Evolutionary conservation across 2,113 vertebrate genomes (phyloP).

Genomic region (Nesoenas mayeri): DNA sequence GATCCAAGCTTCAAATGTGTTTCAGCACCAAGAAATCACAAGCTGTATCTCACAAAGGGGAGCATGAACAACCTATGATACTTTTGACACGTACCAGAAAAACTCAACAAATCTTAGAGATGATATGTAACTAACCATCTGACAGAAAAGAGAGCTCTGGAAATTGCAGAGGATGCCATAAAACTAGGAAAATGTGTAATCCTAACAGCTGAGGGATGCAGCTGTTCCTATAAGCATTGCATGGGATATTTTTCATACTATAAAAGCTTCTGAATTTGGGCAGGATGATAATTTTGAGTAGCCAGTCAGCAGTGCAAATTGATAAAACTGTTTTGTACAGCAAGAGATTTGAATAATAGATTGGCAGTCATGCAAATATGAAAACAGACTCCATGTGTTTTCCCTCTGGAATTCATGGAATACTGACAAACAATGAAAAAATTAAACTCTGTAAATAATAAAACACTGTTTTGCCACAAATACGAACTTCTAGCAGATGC

Average conservation of each 20-base stretch:
- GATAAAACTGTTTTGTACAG: background rate
- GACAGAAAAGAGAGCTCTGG: background rate
- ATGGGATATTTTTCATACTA: background rate
- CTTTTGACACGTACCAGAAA: background rate
- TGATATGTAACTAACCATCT: background rate
- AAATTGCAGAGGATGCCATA: background rate
- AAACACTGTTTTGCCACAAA: background rate
- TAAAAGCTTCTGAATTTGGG: background rate
- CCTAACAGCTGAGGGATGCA: background rate
- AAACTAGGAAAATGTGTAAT: background rate
- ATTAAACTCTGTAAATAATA: background rate
- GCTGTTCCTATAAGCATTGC: background rate
- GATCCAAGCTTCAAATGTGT: background rate
- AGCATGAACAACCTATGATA: background rate
- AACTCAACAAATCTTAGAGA: background rate
- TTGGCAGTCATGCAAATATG: background rate
- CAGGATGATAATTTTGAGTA: background rate
- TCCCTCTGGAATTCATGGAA: background rate
- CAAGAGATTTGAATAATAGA: background rate
- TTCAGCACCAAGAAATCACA: background rate
- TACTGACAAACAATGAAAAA: background rate
- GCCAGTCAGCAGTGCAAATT: background rate
- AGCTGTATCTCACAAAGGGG: background rate
- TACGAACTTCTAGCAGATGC: background rate
- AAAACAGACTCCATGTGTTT: background rate